Percentiles rank a stretch among this genome's conserved stretches.
phyloP scores from a whole-genome alignment of 2,113 vertebrate species.

The Oncorhynchus kisutch region DNA sequence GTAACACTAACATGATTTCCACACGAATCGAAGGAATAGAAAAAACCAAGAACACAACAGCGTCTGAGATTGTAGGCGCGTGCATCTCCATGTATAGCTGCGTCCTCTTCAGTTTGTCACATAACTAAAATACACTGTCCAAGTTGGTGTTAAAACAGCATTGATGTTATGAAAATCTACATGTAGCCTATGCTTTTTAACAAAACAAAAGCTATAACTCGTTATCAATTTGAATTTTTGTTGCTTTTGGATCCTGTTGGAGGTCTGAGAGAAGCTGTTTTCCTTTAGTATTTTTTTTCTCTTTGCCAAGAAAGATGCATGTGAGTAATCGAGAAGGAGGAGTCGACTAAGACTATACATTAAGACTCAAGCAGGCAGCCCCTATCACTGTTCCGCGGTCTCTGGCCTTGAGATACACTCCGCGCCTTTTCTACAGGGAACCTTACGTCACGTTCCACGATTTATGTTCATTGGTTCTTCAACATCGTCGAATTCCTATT shows the following conservation, averaged over 20 bases:
- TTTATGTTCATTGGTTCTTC: conserved; percentile 82
- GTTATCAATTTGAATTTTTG: neutral
- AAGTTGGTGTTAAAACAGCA: conserved; percentile 41
- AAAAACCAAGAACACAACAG: conserved; percentile 12
- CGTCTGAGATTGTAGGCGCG: conserved; percentile 23
- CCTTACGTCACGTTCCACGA: conserved; percentile 86
- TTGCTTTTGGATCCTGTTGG: conserved; percentile 47
- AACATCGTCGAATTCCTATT: conserved; percentile 70
- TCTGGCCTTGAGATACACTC: conserved; percentile 79
- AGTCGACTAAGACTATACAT: conserved; percentile 51
- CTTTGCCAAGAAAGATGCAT: conserved; percentile 64
- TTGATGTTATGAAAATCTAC: conserved; percentile 18
- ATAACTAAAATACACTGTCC: conserved; percentile 36
- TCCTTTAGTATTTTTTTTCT: conserved; percentile 49
- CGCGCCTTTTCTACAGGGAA: conserved; percentile 95
- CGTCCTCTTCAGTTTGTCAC: conserved; percentile 31
- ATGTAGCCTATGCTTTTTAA: conserved; percentile 32
- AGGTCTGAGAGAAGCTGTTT: conserved; percentile 47
- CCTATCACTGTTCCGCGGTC: conserved; percentile 77
- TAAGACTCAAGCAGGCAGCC: conserved; percentile 71
- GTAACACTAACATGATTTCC: conserved; percentile 37
- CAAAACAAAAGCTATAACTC: neutral
- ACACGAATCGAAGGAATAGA: conserved; percentile 15
- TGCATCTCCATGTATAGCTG: conserved; percentile 34
- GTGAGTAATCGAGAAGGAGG: conserved; percentile 74